These are phyloP conservation scores for Dasypolia templi DNA, from an alignment of 2,888 invertebrate genomes.

Conservation along the genomic window DNA sequence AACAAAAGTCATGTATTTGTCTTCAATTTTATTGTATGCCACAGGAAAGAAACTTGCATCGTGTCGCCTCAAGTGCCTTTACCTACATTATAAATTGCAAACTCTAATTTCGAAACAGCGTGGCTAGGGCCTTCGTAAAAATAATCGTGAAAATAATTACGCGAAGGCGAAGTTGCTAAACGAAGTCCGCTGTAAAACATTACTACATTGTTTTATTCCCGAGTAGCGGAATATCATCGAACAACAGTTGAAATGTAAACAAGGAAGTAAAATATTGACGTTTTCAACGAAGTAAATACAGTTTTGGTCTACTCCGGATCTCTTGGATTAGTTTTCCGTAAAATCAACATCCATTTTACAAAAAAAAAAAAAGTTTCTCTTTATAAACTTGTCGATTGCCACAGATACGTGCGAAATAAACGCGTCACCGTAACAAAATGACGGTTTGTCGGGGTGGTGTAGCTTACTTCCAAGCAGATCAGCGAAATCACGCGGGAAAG, in stretches of 20 bases:
- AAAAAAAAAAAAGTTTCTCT: not conserved
- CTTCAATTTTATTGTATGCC: not conserved
- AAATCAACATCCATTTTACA: not conserved
- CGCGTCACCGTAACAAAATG: not conserved
- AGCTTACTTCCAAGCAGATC: not conserved
- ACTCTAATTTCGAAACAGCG: not conserved
- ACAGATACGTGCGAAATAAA: not conserved
- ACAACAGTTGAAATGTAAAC: not conserved
- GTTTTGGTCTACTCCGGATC: not conserved
- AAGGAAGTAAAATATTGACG: not conserved
- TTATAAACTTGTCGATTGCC: not conserved
- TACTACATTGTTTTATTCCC: not conserved
- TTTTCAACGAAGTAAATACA: not conserved
- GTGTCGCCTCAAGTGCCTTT: not conserved
- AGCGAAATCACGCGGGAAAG: not conserved
- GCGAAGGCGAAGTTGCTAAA: not conserved
- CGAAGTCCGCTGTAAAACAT: not conserved
- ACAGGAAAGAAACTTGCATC: not conserved
- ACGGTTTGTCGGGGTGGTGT: not conserved
- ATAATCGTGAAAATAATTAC: no score
- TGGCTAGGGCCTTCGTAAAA: not conserved
- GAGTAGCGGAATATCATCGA: not conserved
- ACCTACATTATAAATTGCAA: not conserved
- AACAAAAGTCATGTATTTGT: not conserved
- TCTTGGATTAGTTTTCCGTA: not conserved